Base-by-base conservation (phyloP, 2,797 vertebrate genomes). In the Sebastes diaconus region DNA sequence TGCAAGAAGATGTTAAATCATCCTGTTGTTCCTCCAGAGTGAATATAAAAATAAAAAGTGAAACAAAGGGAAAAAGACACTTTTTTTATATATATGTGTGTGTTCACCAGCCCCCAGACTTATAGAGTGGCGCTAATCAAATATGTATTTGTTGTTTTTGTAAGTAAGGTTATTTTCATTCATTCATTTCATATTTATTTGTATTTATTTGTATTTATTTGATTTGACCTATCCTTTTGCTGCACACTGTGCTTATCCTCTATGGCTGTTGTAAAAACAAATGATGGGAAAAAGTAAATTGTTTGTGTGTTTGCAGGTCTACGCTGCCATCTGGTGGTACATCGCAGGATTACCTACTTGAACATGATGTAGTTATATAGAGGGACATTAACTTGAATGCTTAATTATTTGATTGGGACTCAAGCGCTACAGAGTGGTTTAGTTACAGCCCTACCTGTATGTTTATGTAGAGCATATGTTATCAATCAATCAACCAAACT, bases 251-350 rank as follows among this genome's bases (percentile, higher is more conserved):
- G 5, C 30, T 20, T 63, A 16, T 67, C 46, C 6, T 42, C 10
- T 27, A 10, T 30, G 25, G 18, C 42, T 55, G 18, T 34, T 60
- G 4, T 32, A 36, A 42, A 61, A 57, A 6, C 5, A 58, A 75
- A 25, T 9, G 4, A 10, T 1, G 13, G 39, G 39, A 18, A 29
- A 2, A 30, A 60, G 2, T n/a, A 0, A 6, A 8, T 3, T 10
- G 24, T 64, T 32, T 46, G 3, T 75, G 18, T 42, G 82, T 77
- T 69, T 36, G 24, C 29, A 59, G 52, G 27, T 68, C 60, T 80
- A 58, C 68, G 83, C 81, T 82, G 78, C 88, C 90, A 91, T 60
- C 92, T 90, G 58, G 85, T 92, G 92, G 86, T 11, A 18, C 0
- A n/a, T 16, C 30, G 4, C 3, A 39, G 68, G 34, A 85, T 59